These are phyloP conservation scores for Bombycilla garrulus DNA, from an alignment of 2,113 vertebrate species.

Conservation along the genomic window DNA sequence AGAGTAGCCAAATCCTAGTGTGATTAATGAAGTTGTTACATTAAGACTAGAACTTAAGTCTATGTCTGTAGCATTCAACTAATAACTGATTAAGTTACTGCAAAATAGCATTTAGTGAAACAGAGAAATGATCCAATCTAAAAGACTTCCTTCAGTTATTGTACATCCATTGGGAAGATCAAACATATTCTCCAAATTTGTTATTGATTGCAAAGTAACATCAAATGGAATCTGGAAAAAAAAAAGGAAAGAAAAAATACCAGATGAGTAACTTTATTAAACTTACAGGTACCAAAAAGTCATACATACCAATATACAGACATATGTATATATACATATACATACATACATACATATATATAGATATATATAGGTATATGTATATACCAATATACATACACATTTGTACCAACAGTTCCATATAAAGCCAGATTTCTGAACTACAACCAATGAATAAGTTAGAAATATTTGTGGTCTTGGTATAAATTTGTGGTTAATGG, in stretches of 20 bases:
- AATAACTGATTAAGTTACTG: neutral
- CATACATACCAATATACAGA: neutral
- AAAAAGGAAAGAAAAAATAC: neutral
- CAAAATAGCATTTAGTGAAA: slow-evolving; percentile 55
- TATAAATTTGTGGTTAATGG: neutral
- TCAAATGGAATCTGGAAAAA: slow-evolving; percentile 79
- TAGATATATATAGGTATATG: neutral
- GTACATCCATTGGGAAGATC: slow-evolving; percentile 73
- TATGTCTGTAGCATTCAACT: neutral
- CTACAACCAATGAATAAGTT: neutral
- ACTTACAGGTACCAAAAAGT: neutral
- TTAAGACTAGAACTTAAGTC: neutral
- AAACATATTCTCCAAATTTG: slow-evolving; percentile 80
- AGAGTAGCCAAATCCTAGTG: neutral
- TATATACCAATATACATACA: neutral
- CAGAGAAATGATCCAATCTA: slow-evolving; percentile 79
- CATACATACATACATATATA: neutral
- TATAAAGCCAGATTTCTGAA: neutral
- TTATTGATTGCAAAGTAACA: slow-evolving; percentile 69
- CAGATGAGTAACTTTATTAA: neutral
- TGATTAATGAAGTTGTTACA: neutral
- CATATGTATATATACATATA: neutral
- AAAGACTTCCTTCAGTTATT: slow-evolving; percentile 70
- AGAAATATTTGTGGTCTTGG: neutral
- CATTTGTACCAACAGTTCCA: neutral